Evolutionary conservation across 2,888 invertebrate species (phyloP), one percentile per base, ranked within the genome.

Genomic region (Leucoma salicis): DNA sequence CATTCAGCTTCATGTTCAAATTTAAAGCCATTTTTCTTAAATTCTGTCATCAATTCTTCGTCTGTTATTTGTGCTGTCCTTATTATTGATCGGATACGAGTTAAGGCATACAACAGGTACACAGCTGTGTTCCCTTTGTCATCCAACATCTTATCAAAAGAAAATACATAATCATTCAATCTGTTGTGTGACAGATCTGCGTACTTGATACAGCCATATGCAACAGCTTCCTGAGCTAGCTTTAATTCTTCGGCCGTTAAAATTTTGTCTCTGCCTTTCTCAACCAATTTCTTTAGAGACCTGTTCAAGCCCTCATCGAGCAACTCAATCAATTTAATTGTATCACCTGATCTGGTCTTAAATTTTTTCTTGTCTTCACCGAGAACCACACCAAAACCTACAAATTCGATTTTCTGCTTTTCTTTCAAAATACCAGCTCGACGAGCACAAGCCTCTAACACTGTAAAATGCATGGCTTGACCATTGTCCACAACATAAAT

Each of bases 351-450:
- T 32, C 99, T 92, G 0, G 99, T 99, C 83, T 99, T 99, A 74
- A 99, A 99, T 83, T 99, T 99, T 78, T 99, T 99, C 70, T 96
- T 97, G 85, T 99, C 99, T 82, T 99, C 99, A 10, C 99, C 99
- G 2, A 99, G 88, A 0, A 99, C 99, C 5, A 99, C 96, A 10
- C 99, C 99, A 79, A 99, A 99, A 1, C 94, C 95, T 10, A 99
- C 96, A 85, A 97, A 97, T 78, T 99, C 97, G 0, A 98, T 87
- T 42, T 95, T 92, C 4, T 93, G 92, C 60, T 93, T 90, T 14
- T 77, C 57, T 14, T 70, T 79, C 8, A 94, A 86, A 70, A 97
- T 94, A 2, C 95, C 96, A 35, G 93, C 93, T 45, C 93, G 91
- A 58, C 93, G 91, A 0, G 96, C 97, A 67, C 96, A 97, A 24